These are phyloP conservation scores for Drosophila novamexicana DNA, from an alignment of 1,140 invertebrate species.

Conservation along the genomic window DNA sequence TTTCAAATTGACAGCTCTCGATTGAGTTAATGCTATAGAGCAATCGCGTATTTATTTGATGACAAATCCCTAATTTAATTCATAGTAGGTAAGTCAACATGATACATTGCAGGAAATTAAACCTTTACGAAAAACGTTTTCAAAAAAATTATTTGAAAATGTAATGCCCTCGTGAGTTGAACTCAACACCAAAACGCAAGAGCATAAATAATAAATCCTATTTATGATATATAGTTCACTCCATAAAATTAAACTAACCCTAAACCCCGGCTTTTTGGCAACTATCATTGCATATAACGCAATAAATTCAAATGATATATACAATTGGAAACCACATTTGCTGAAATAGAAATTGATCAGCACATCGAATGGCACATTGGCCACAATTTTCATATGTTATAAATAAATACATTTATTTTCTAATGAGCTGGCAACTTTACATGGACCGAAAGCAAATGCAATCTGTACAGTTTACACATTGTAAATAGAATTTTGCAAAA, in stretches of 20 bases:
- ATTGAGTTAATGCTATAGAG: too few relatives aligned
- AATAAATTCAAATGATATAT: not conserved
- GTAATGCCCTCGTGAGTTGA: too few relatives aligned
- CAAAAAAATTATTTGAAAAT: too few relatives aligned
- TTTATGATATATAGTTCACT: not conserved
- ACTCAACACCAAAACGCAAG: too few relatives aligned
- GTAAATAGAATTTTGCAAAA: conserved; percentile 49
- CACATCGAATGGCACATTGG: not conserved
- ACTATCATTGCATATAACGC: conserved; percentile 1
- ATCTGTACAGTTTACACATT: conserved; percentile 57
- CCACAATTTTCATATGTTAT: conserved; percentile 1
- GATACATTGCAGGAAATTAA: too few relatives aligned
- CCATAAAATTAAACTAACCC: not conserved
- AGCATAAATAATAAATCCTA: not conserved
- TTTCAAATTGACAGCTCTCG: too few relatives aligned
- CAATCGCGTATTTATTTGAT: too few relatives aligned
- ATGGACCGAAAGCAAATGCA: conserved; percentile 18
- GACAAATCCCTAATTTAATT: too few relatives aligned
- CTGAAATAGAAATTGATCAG: conserved; percentile 21
- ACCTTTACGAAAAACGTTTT: too few relatives aligned
- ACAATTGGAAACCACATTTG: not conserved
- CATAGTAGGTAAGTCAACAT: too few relatives aligned
- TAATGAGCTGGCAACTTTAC: conserved; percentile 36
- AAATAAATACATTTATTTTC: conserved; percentile 42
- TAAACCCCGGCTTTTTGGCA: not conserved